Evolutionary conservation across 1,140 invertebrate genomes (phyloP).

Genomic region (Ceratoteleas bidentatus): DNA sequence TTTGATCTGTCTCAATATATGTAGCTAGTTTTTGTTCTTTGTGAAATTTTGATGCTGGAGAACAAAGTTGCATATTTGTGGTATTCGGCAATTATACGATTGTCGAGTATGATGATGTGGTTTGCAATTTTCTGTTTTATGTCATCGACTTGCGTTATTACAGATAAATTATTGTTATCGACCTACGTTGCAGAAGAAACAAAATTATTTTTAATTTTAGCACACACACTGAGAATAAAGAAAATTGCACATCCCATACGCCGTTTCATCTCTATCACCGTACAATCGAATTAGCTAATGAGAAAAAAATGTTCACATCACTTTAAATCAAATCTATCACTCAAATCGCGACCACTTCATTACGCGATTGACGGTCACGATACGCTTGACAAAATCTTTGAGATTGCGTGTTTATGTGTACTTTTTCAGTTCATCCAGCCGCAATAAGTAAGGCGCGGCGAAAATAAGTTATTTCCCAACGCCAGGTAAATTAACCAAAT

Average conservation of each 20-base stretch:
- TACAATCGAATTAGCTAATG: not conserved
- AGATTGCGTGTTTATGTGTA: conserved; percentile 39
- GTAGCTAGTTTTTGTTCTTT: no score
- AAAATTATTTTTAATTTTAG: no score
- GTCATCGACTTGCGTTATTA: conserved; percentile 16
- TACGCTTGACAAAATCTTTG: conserved; percentile 26
- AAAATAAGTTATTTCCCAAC: conserved; percentile 60
- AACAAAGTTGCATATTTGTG: conserved; percentile 28
- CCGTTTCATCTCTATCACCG: no score
- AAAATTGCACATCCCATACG: no score
- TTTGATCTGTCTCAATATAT: not conserved
- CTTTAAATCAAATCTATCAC: not conserved
- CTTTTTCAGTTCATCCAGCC: conserved; percentile 11
- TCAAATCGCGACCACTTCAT: not conserved
- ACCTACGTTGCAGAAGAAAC: no score
- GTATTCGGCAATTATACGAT: conserved; percentile 27
- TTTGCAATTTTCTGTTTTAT: conserved; percentile 32
- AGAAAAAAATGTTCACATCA: conserved; percentile 15
- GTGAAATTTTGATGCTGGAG: not conserved
- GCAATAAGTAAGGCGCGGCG: conserved; percentile 41
- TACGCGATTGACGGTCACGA: not conserved
- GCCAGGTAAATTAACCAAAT: conserved; percentile 58
- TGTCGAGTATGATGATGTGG: conserved; percentile 22
- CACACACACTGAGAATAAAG: no score
- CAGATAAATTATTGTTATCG: no score